Percentiles rank a stretch among this genome's conserved stretches.
Conservation (phyloP, 2,797 vertebrate species). For the Tadarida brasiliensis region DNA sequence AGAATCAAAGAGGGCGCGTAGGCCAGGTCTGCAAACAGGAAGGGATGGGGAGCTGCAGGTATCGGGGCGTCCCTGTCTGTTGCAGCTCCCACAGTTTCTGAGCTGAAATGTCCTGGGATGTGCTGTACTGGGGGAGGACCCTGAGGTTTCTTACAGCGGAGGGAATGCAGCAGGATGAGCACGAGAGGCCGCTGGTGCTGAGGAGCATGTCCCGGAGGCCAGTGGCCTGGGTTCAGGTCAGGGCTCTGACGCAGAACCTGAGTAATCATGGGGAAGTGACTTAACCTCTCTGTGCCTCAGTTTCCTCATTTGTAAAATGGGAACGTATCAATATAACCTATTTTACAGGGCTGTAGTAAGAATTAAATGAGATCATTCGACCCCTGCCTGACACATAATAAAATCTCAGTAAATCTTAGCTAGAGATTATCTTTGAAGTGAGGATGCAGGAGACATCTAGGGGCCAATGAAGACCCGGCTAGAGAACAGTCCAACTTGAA, state of each 20-base stretch:
- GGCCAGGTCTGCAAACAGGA: neutral
- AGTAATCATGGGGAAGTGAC: neutral
- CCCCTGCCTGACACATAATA: neutral
- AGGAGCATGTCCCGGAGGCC: neutral
- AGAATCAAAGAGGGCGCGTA: slow-evolving; percentile 45
- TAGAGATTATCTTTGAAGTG: neutral
- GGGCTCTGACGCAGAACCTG: neutral
- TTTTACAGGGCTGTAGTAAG: neutral
- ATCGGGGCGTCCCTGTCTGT: neutral
- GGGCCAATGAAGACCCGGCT: neutral
- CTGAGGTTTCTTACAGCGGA: slow-evolving; percentile 29
- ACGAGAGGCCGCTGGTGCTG: accelerated
- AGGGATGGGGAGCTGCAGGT: neutral
- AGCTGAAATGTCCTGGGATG: slow-evolving; percentile 29
- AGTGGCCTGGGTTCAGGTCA: neutral
- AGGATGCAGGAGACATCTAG: neutral
- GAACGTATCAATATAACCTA: neutral
- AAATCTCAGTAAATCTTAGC: neutral
- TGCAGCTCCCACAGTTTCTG: neutral
- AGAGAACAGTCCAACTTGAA: neutral
- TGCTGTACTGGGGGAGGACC: neutral
- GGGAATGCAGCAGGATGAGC: neutral
- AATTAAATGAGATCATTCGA: neutral
- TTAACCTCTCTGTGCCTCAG: neutral
- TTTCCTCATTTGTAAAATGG: neutral